Base-by-base conservation (phyloP, 2,888 invertebrate species). In the Cerastis leucographa region DNA sequence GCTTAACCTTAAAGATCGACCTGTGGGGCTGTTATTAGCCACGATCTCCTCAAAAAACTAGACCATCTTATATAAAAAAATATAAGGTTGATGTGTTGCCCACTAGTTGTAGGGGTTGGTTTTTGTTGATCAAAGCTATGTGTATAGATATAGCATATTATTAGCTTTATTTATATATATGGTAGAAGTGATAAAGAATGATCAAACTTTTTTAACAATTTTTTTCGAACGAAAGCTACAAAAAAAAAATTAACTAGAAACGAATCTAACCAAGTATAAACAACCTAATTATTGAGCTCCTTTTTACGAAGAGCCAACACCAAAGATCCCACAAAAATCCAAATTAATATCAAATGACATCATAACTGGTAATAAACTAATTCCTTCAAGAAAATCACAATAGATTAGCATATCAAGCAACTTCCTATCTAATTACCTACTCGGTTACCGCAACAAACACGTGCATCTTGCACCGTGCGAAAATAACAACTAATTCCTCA, bases 391-490 rank as follows among this genome's bases (percentile, higher is more conserved):
- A 76, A 59, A 81, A 70, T 81, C 70, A 77, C 73, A 81, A 72
- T 75, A 62, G 14, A 83, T 90, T 90, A 85, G 46, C 89, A 91
- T 89, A 74, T 90, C 88, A 90, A 90, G 85, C 68, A 78, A 76
- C 85, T 88, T 90, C 91, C 88, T 86, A 83, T 80, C 88, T 94
- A 94, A 95, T 95, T 94, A 94, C 89, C 92, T 89, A 85, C 90
- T 92, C 90, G 54, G 84, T 93, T 91, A 93, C 93, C 93, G 79
- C 93, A 91, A 86, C 74, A 85, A 77, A 91, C 92, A 93, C 92
- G 90, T 91, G 91, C 87, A 92, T 82, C 80, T 77, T 72, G 70
- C 75, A 93, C 92, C 94, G 94, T 95, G 95, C 94, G 95, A 95
- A 95, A 93, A 91, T 90, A 79, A 81, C 89, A 85, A 89, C 93